A percentile compares a stretch with the other conserved stretches of the same genome.
phyloP scores from a whole-genome alignment of 2,797 vertebrate genomes.

The Podargus strigoides region DNA sequence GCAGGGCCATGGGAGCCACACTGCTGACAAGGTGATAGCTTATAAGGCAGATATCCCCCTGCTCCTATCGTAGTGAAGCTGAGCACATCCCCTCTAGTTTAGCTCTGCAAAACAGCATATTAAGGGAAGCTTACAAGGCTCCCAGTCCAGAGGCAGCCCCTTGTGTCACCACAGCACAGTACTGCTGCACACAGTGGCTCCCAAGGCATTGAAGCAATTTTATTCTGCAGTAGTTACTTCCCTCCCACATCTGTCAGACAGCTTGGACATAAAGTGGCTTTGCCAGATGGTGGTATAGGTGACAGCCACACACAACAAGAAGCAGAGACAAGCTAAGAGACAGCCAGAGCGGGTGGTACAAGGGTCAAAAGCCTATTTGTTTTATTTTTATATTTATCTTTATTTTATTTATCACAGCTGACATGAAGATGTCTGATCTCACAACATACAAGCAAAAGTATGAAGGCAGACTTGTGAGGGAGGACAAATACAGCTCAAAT shows the following conservation, averaged over 20 bases:
- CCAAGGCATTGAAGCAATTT: background rate
- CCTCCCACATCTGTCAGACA: background rate
- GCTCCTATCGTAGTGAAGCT: background rate
- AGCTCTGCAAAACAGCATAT: background rate
- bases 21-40: too few relatives aligned
- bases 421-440: background rate
- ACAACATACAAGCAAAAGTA: background rate
- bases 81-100: background rate
- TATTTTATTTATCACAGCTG: background rate
- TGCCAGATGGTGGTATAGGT: background rate
- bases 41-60: background rate
- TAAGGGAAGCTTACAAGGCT: background rate
- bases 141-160: background rate
- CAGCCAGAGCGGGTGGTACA: background rate
- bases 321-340: background rate
- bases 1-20: rapidly evolving
- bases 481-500: background rate
- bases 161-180: background rate
- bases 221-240: background rate
- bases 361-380: background rate
- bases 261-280: background rate
- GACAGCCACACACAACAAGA: background rate
- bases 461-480: background rate
- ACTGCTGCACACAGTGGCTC: background rate
- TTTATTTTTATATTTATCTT: background rate